Evolutionary conservation across 2,888 invertebrate species (phyloP), one percentile per base, ranked within the genome.

Genomic region (Chrysina gloriosa): DNA sequence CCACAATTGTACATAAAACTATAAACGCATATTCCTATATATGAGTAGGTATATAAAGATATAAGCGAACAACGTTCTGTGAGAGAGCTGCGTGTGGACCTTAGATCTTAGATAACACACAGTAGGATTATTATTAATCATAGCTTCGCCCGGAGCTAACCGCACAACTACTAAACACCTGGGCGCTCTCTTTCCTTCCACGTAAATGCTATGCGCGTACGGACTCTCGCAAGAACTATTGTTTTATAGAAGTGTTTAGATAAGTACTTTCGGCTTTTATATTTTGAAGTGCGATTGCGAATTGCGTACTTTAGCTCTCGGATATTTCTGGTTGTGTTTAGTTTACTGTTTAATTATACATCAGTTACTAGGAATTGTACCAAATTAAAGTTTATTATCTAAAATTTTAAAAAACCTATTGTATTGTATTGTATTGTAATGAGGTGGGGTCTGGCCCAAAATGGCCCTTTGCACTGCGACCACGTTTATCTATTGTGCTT

Each of bases 121-220:
- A 78, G 82, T 81, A 82, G 82, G 81, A 79, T 81, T 77, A 78
- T 79, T 79, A 82, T 82, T 81, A 81, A 81, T 81, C 81, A 81
- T 79, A 77, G 72, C 73, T 74, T 67, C 61, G 77, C 78, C 76
- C 54, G 70, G 66, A 75, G 80, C 75, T 65, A 67, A 58, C 56
- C 19, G 31, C 52, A 31, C 29, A 29, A 52, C 52, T 52, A 72
- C 73, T 75, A 77, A 78, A 80, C 80, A 81, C 79, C 81, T 81
- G 81, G 79, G 75, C 39, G 64, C 52, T 52, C 64, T 39, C 63
- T 63, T 63, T 63, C 47, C 47, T 63, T 63, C 11, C 47, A 42
- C 4, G 36, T 14, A 14, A 45, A 45, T 16, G 45, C 19, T 45
- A 7, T 21, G 9, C 7, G 16, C 19, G 45, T 9, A 45, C 21